Conservation (phyloP, 92 coral and sea anemone genomes). For the Phenganax marumi region DNA sequence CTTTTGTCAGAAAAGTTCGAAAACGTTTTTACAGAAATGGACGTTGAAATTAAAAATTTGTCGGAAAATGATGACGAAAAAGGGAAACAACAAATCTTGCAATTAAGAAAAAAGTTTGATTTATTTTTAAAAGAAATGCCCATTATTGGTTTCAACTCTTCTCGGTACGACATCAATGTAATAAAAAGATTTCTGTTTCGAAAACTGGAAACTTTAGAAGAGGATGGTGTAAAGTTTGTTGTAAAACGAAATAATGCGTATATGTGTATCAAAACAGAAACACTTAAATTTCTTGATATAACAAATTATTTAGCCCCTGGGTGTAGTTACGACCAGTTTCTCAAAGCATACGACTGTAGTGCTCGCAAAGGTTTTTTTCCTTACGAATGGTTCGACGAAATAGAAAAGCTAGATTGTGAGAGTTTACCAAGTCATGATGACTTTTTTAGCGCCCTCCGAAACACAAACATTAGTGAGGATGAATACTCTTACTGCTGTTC, state of each 20-base stretch:
- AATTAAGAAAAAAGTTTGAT: neutral
- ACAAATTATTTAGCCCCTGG: neutral
- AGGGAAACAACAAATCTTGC: neutral
- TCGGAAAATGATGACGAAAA: neutral
- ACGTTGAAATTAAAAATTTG: neutral
- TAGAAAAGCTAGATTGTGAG: neutral
- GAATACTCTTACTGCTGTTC: neutral
- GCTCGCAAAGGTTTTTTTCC: neutral
- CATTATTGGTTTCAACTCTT: neutral
- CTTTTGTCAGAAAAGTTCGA: conserved; percentile 22
- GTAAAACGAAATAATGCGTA: neutral
- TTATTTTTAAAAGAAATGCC: conserved; percentile 1
- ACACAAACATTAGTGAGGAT: neutral
- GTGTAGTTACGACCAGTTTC: neutral
- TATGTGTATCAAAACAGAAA: no score
- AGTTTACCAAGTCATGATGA: neutral
- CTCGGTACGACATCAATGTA: neutral
- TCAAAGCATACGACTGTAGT: neutral
- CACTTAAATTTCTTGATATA: neutral
- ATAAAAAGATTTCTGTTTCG: neutral
- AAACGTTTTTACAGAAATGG: neutral
- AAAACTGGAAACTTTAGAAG: neutral
- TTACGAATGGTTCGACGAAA: neutral
- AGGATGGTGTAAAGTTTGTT: neutral
- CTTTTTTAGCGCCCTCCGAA: neutral